Evolutionary conservation across 64 coral and sea anemone genomes (phyloP).

Genomic region (Montipora cactus): DNA sequence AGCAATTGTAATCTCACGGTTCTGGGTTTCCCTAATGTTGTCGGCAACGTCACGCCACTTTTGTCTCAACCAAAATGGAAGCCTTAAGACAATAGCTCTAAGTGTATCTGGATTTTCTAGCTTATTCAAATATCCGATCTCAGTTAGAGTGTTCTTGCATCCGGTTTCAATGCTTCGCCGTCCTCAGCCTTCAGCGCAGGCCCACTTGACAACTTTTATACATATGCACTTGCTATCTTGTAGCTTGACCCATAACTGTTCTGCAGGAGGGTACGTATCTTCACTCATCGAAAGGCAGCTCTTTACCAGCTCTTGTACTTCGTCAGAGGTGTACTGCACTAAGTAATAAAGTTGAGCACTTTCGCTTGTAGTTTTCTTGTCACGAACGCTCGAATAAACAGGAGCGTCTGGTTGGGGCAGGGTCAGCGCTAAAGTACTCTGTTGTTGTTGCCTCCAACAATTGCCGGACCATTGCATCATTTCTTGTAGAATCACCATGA

Average conservation of each 20-base stretch:
- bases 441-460: too few relatives aligned
- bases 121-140: slow-evolving; percentile 11
- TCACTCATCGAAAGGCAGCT: not conserved
- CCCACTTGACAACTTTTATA: not conserved
- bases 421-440: too few relatives aligned
- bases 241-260: too few relatives aligned
- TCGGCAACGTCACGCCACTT: not conserved
- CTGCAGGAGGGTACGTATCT: not conserved
- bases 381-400: too few relatives aligned
- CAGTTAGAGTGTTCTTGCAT: not conserved
- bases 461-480: too few relatives aligned
- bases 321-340: not conserved
- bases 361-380: too few relatives aligned
- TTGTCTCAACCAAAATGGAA: not conserved
- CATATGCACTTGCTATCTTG: not conserved
- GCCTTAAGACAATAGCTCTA: not conserved
- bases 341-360: too few relatives aligned
- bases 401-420: too few relatives aligned
- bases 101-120: slow-evolving; percentile 32
- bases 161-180: not conserved
- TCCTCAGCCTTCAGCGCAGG: not conserved
- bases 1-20: not conserved
- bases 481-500: too few relatives aligned
- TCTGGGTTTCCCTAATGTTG: not conserved
- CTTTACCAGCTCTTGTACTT: not conserved